Percentiles rank a stretch among this genome's conserved stretches.
These are phyloP conservation scores for Pentalonia nigronervosa DNA, from an alignment of 1,140 invertebrate genomes.

Conservation along the genomic window DNA sequence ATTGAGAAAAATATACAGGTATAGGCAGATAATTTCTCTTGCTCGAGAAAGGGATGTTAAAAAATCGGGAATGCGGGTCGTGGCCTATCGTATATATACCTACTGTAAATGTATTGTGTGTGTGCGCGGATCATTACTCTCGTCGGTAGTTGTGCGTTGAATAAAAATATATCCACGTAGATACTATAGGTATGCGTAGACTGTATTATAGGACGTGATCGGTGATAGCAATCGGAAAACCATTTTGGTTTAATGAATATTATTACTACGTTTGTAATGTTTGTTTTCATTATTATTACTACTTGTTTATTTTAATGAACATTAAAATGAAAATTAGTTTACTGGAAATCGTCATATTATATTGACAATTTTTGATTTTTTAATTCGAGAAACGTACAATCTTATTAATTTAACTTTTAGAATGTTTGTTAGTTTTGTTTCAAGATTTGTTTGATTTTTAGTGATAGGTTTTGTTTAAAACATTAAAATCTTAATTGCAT, in stretches of 20 bases:
- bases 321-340: not conserved
- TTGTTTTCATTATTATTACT: slow-evolving; percentile 43
- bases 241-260: slow-evolving; percentile 51
- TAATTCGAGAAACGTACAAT: not conserved
- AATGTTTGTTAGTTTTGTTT: not conserved
- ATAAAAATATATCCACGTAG: slow-evolving; percentile 36
- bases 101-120: not conserved
- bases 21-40: not conserved
- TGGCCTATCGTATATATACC: slow-evolving; percentile 4
- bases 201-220: slow-evolving; percentile 33
- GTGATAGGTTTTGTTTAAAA: not conserved
- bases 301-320: slow-evolving; percentile 12
- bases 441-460: not conserved
- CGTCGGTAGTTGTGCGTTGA: slow-evolving; percentile 35
- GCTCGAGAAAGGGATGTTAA: slow-evolving; percentile 13
- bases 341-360: not conserved
- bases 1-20: not conserved
- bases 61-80: slow-evolving; percentile 24
- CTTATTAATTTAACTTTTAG: not conserved
- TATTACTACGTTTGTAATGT: slow-evolving; percentile 36
- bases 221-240: slow-evolving; percentile 43
- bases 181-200: not conserved
- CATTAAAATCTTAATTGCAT: slow-evolving; percentile 2
- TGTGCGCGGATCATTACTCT: slow-evolving; percentile 8
- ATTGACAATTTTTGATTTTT: slow-evolving; percentile 16